phyloP scores from a whole-genome alignment of 2,888 invertebrate species.

The Eristalinus aeneus region DNA sequence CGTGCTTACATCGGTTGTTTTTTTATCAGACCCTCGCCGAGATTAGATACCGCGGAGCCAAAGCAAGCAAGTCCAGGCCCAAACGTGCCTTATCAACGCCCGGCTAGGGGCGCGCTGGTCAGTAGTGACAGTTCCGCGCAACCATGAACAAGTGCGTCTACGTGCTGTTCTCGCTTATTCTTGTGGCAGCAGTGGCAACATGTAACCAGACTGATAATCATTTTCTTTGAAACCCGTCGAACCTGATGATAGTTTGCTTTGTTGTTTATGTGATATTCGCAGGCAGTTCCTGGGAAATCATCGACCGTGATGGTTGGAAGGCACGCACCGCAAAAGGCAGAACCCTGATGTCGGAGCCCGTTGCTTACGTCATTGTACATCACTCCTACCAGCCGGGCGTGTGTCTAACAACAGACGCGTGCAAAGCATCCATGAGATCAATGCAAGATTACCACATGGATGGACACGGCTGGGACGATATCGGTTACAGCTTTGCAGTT shows the following conservation, averaged over 20 bases:
- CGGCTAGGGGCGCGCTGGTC: slow-evolving; percentile 2
- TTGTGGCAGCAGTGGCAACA: slow-evolving; percentile 40
- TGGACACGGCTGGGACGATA: slow-evolving; percentile 83
- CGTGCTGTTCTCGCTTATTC: slow-evolving; percentile 28
- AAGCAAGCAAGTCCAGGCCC: slow-evolving; percentile 11
- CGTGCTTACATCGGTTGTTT: neutral
- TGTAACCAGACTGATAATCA: slow-evolving; percentile 51
- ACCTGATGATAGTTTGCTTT: slow-evolving; percentile 63
- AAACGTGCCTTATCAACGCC: slow-evolving; percentile 1
- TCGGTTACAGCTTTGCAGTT: slow-evolving; percentile 85
- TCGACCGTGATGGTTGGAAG: slow-evolving; percentile 82
- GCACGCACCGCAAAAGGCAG: slow-evolving; percentile 80
- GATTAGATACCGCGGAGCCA: slow-evolving; percentile 54
- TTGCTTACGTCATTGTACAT: slow-evolving; percentile 85
- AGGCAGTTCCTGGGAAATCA: slow-evolving; percentile 72
- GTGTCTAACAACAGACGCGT: slow-evolving; percentile 81
- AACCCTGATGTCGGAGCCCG: slow-evolving; percentile 81
- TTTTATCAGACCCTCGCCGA: neutral
- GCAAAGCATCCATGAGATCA: slow-evolving; percentile 82
- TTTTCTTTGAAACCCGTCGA: slow-evolving; percentile 24
- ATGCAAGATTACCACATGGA: slow-evolving; percentile 85
- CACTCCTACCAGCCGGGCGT: slow-evolving; percentile 84
- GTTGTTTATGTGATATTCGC: slow-evolving; percentile 51
- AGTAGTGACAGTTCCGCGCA: slow-evolving; percentile 52
- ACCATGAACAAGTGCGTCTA: slow-evolving; percentile 62